Conservation (phyloP, 2,888 invertebrate species). For the Tanypteryx hageni region DNA sequence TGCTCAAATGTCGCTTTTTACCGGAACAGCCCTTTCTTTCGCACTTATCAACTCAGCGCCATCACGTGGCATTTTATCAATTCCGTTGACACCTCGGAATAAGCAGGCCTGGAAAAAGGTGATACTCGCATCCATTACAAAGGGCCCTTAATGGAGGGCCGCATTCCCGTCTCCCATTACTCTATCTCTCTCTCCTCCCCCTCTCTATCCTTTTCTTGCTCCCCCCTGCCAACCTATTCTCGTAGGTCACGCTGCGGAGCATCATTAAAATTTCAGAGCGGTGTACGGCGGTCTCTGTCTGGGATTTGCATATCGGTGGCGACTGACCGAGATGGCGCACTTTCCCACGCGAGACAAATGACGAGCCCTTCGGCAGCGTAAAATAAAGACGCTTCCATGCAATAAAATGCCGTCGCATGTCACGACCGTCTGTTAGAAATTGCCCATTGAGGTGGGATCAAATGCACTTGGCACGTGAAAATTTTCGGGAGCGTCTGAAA, state of each 20-base stretch:
- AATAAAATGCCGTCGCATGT: too few species aligned
- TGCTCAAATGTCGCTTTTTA: too few species aligned
- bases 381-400: not conserved
- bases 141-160: not conserved
- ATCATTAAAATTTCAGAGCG: slow-evolving; percentile 55
- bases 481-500: too few species aligned
- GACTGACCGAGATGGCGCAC: slow-evolving; percentile 5
- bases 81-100: not conserved
- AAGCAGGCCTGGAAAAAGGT: not conserved
- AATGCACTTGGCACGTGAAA: too few species aligned
- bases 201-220: not conserved
- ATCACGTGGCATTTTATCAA: slow-evolving; percentile 38
- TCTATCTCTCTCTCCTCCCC: not conserved
- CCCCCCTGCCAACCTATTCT: not conserved
- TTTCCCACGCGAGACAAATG: not conserved
- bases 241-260: not conserved
- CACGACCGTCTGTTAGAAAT: too few species aligned
- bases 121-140: not conserved
- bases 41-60: too few species aligned
- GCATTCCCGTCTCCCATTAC: too few species aligned
- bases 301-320: slow-evolving; percentile 17
- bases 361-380: not conserved
- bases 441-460: too few species aligned
- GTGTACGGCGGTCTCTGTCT: slow-evolving; percentile 18
- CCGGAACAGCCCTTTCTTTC: too few species aligned